Evolutionary conservation across 1,140 invertebrate species (phyloP).

Genomic region (Drosophila nigromelanica): DNA sequence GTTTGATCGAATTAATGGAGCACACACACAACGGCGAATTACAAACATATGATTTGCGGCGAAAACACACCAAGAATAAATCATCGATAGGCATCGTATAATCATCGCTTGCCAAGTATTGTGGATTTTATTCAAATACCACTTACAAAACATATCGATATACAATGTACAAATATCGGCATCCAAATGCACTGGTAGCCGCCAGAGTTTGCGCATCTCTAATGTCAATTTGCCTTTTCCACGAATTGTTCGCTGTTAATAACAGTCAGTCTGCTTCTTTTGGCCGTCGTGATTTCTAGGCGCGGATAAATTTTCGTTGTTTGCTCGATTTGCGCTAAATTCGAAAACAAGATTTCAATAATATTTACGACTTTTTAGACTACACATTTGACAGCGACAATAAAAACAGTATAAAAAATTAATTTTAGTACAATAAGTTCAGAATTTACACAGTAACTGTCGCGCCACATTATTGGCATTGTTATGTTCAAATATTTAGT

Average conservation of each 20-base stretch:
- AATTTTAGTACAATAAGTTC: conserved; percentile 15
- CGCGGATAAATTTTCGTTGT: conserved; percentile 36
- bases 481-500: conserved; percentile 42
- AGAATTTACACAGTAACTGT: conserved; percentile 14
- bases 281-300: conserved; percentile 52
- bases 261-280: conserved; percentile 47
- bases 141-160: conserved; percentile 14
- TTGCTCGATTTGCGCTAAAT: conserved; percentile 40
- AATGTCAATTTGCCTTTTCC: conserved; percentile 8
- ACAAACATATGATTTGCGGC: conserved; percentile 16
- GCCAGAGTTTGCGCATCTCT: conserved; percentile 7
- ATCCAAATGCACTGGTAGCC: not conserved
- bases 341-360: conserved; percentile 43
- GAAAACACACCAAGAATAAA: not conserved
- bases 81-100: conserved; percentile 1
- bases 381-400: conserved; percentile 19
- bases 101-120: not conserved
- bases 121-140: not conserved
- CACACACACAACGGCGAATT: conserved; percentile 13
- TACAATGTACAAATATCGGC: not conserved
- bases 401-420: conserved; percentile 25
- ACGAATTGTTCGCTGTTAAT: conserved; percentile 26
- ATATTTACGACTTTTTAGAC: conserved; percentile 39
- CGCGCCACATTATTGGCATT: conserved; percentile 61
- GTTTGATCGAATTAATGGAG: conserved; percentile 25